These are phyloP conservation scores for Herminia tarsipennalis DNA, from an alignment of 2,888 invertebrate species.

Conservation along the genomic window DNA sequence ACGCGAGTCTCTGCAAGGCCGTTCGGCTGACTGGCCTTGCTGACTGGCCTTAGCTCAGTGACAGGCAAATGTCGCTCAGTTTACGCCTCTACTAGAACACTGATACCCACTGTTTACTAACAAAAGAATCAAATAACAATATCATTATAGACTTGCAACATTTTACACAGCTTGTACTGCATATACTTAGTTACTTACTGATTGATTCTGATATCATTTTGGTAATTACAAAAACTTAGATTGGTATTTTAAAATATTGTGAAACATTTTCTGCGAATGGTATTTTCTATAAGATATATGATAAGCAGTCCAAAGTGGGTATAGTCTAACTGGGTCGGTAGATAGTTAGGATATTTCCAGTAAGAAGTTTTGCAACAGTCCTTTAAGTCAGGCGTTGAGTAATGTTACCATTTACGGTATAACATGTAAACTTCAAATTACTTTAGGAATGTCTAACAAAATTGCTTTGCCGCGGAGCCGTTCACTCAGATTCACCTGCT, in stretches of 20 bases:
- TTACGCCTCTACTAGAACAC: constrained; percentile 31
- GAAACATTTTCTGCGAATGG: constrained; percentile 17
- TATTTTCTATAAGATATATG: not conserved
- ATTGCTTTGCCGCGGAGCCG: constrained; percentile 21
- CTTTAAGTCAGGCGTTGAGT: constrained; percentile 50
- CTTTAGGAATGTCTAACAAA: constrained; percentile 41
- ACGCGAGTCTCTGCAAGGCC: constrained; percentile 62
- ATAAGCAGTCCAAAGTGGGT: not conserved
- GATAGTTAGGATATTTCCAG: constrained; percentile 22
- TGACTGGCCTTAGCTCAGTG: constrained; percentile 68
- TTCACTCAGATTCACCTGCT: constrained; percentile 19
- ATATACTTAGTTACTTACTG: constrained; percentile 20
- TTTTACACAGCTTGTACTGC: constrained; percentile 12
- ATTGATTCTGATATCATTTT: constrained; percentile 24
- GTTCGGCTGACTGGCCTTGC: constrained; percentile 63
- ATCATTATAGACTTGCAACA: too few species aligned
- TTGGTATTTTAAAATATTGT: constrained; percentile 24
- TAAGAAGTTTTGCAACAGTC: constrained; percentile 47
- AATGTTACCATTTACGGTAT: constrained; percentile 45
- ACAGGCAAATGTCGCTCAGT: constrained; percentile 70
- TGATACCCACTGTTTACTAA: constrained; percentile 48
- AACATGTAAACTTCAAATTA: constrained; percentile 47
- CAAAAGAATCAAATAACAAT: too few species aligned
- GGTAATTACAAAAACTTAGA: constrained; percentile 15
- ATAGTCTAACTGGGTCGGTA: not conserved